Base-by-base conservation (phyloP, 23 tunicate genomes). In the Botrylloides violaceus region DNA sequence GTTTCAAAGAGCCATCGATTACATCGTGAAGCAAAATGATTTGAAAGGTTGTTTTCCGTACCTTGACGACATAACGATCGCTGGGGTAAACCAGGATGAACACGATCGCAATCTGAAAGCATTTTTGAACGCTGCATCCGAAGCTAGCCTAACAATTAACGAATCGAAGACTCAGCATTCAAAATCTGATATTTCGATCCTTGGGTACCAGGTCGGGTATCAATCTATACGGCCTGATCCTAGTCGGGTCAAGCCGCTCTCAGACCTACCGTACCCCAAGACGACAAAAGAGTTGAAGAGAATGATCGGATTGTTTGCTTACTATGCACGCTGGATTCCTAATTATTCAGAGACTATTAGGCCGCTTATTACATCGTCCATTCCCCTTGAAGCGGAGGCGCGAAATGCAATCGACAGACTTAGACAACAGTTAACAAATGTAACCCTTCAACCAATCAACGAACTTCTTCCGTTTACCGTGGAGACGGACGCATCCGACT, bases 241-340 rank as follows among this genome's bases (percentile, higher is more conserved):
- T 6, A 70, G 60, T 59, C 24, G 79, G 30, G 26, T 75, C 26
- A 56, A n/a, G 6, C 79, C 49, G 4, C 71, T 61, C 4, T 3
- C 20, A 30, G 32, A 75, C 20, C 53, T 61, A 24, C 79, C 79
- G 6, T 30, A 59, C 15, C 79, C 79, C 3, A 7, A 21, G 18
- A 75, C 70, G 4, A 3, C 29, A 9, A 33, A 35, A 33, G 72
- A 75, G 28, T 28, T 75, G 50, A 59, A 60, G 18, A 57, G 6
- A 33, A 61, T 29, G 6, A 59, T 76, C 25, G 79, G 71, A 19
- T 59, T 75, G 79, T 75, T 75, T 75, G 79, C 70, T 62, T 75
- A 62, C 24, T 62, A 31, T 33, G 79, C 79, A 12, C 27, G 65
- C 12, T 60, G 50, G 79, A 75, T 78, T 4, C 29, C 7, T 5